Evolutionary conservation across 2,888 invertebrate genomes (phyloP).

Genomic region (Cosmorhoe ocellata): DNA sequence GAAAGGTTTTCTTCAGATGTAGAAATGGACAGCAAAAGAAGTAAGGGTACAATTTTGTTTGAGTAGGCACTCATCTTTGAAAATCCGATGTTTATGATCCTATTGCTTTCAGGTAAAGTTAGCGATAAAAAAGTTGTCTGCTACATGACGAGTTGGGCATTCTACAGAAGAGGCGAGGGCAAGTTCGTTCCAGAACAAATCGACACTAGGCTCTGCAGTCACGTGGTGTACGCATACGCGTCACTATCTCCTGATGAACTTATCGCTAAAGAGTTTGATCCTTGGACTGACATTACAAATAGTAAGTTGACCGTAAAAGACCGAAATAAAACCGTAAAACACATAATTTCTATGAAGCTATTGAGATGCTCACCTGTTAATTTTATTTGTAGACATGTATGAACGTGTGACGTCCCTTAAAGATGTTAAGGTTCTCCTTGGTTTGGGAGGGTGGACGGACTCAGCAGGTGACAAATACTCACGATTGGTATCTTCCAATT

Average conservation of each 20-base stretch:
- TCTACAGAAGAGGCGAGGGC: conserved; percentile 91
- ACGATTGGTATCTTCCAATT: conserved; percentile 86
- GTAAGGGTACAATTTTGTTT: conserved; percentile 40
- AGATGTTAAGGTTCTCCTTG: conserved; percentile 87
- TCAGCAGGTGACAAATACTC: conserved; percentile 94
- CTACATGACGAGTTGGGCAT: conserved; percentile 95
- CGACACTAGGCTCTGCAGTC: conserved; percentile 91
- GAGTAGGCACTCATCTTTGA: too few species aligned
- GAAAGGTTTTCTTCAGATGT: conserved; percentile 42
- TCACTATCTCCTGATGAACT: conserved; percentile 91
- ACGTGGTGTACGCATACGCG: conserved; percentile 94
- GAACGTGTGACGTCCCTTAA: conserved; percentile 87
- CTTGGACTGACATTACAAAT: conserved; percentile 94
- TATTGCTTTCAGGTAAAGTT: conserved; percentile 52
- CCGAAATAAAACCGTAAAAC: neutral
- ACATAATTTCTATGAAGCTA: neutral
- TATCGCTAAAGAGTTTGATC: conserved; percentile 90
- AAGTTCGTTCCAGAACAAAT: conserved; percentile 94
- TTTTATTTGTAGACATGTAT: conserved; percentile 85
- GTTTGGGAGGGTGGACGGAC: conserved; percentile 98
- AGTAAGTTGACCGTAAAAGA: conserved; percentile 74
- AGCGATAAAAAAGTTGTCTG: conserved; percentile 86
- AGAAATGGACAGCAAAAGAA: conserved; percentile 54
- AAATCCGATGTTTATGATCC: too few species aligned
- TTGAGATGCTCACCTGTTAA: neutral